A percentile compares a stretch with the other conserved stretches of the same genome.
Conservation (phyloP, 2,888 invertebrate species). For the Meliscaeva auricollis region DNA sequence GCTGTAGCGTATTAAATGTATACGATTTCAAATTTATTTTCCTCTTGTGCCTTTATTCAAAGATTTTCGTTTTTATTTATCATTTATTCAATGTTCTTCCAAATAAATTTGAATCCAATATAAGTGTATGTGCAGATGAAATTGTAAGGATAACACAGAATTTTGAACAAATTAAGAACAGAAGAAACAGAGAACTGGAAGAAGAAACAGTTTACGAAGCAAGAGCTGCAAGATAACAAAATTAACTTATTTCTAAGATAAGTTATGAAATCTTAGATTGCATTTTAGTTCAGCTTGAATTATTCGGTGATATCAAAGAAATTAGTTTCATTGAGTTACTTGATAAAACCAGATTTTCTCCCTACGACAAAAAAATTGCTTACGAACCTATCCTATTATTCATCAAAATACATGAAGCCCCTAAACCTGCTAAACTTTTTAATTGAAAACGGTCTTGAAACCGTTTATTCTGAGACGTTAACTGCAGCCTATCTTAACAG, state of each 20-base stretch:
- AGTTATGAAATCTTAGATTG: not conserved
- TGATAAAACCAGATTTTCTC: not conserved
- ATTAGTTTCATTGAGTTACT: not conserved
- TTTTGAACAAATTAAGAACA: constrained; percentile 1
- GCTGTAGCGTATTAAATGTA: not conserved
- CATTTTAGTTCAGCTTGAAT: constrained; percentile 1
- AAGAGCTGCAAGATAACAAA: not conserved
- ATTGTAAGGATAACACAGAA: not conserved
- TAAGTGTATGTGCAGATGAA: too few species aligned
- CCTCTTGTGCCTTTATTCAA: not conserved
- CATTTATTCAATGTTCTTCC: not conserved
- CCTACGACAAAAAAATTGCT: not conserved
- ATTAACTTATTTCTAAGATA: not conserved
- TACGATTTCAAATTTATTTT: constrained; percentile 7
- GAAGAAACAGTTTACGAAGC: not conserved
- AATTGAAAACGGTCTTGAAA: not conserved
- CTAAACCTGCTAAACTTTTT: not conserved
- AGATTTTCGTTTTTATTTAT: not conserved
- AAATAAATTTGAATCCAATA: not conserved
- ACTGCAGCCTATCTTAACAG: not conserved
- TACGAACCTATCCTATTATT: not conserved
- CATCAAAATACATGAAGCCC: not conserved
- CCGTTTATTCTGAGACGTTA: not conserved
- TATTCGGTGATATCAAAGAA: not conserved
- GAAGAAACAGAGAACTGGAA: constrained; percentile 1